Evolutionary conservation across 1,140 invertebrate genomes (phyloP).

Genomic region (Drosophila lini): DNA sequence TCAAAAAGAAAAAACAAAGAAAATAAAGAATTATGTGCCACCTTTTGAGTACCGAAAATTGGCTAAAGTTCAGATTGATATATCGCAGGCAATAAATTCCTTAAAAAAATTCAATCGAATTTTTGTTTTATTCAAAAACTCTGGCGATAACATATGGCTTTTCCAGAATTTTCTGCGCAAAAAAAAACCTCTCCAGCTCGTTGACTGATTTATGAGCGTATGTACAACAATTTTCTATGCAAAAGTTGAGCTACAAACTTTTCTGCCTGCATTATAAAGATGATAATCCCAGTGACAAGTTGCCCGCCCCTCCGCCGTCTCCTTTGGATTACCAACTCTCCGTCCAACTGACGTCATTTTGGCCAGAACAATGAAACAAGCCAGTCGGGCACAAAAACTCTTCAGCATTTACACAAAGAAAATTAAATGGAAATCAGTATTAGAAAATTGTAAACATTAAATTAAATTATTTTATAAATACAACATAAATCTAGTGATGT

Average conservation of each 20-base stretch:
- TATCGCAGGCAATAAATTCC: conserved; percentile 35
- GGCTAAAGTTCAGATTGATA: conserved; percentile 33
- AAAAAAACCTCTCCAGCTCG: conserved; percentile 10
- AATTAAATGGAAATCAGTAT: not conserved
- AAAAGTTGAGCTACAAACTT: conserved; percentile 36
- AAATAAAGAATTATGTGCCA: not conserved
- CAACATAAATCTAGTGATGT: no score
- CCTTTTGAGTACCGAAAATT: conserved; percentile 22
- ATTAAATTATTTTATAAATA: not conserved
- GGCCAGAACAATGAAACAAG: conserved; percentile 21
- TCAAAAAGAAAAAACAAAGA: not conserved
- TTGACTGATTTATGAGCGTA: conserved; percentile 41
- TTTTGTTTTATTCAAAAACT: conserved; percentile 18
- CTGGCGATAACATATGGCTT: conserved; percentile 29
- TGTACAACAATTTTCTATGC: conserved; percentile 13
- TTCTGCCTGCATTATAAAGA: conserved; percentile 28
- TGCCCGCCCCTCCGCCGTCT: not conserved
- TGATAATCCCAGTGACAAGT: conserved; percentile 41
- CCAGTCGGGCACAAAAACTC: conserved; percentile 6
- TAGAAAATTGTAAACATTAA: not conserved
- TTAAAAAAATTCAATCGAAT: conserved; percentile 16
- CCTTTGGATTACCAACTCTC: conserved; percentile 24
- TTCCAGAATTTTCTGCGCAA: not conserved
- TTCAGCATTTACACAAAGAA: conserved; percentile 1
- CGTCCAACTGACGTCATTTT: conserved; percentile 28